phyloP scores from a whole-genome alignment of 2,888 invertebrate species.

The Barypeithes pellucidus region DNA sequence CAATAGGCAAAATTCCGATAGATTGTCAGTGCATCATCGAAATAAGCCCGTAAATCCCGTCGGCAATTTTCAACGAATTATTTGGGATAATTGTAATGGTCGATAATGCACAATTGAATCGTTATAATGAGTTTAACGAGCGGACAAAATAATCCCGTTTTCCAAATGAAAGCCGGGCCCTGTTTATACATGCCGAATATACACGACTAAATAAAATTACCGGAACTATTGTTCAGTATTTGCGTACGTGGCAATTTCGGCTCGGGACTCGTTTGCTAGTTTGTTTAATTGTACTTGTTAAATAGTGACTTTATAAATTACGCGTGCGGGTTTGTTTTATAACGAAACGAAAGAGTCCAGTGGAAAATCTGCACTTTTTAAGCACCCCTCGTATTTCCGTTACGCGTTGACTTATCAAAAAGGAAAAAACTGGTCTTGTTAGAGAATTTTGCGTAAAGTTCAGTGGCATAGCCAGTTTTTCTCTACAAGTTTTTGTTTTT shows the following conservation, averaged over 20 bases:
- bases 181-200: constrained; percentile 21
- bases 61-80: constrained; percentile 41
- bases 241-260: constrained; percentile 16
- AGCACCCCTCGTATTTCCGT: too few relatives aligned
- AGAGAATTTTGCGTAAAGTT: too few relatives aligned
- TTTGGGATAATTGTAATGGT: constrained; percentile 43
- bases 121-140: constrained; percentile 42
- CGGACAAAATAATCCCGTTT: constrained; percentile 42
- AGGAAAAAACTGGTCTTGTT: too few relatives aligned
- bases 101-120: constrained; percentile 45
- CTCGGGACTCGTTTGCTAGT: constrained; percentile 1
- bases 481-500: too few relatives aligned
- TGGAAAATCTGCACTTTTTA: too few relatives aligned
- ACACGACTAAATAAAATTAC: constrained; percentile 27
- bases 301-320: constrained; percentile 6
- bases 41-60: constrained; percentile 28
- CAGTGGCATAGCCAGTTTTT: too few relatives aligned
- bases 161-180: constrained; percentile 34
- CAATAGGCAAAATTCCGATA: constrained; percentile 15
- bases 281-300: constrained; percentile 22
- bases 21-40: constrained; percentile 24
- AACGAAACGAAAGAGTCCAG: too few relatives aligned
- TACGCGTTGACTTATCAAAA: too few relatives aligned
- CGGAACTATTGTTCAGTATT: constrained; percentile 14
- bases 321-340: background rate